A percentile compares a stretch with the other conserved stretches of the same genome.
Evolutionary conservation across 2,888 invertebrate genomes (phyloP).

Genomic region (Acleris literana): DNA sequence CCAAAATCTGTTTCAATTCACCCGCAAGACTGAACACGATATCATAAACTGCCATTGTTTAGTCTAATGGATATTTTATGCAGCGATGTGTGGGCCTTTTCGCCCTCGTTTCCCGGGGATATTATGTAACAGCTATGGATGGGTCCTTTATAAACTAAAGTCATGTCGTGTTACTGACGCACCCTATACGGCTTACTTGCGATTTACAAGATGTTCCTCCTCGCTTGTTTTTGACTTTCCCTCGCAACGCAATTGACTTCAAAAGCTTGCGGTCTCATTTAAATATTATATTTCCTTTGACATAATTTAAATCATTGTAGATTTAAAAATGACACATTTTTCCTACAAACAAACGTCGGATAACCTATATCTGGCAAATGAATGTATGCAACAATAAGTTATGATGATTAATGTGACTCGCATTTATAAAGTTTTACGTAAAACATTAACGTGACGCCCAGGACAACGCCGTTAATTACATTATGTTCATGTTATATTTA

Average conservation of each 20-base stretch:
- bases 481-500: background rate
- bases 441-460: constrained; percentile 46
- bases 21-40: constrained; percentile 43
- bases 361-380: constrained; percentile 30
- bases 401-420: constrained; percentile 60
- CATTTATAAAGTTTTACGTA: constrained; percentile 25
- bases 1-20: constrained; percentile 39
- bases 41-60: constrained; percentile 43
- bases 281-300: background rate
- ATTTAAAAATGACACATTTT: constrained; percentile 19
- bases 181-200: background rate
- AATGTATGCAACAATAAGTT: constrained; percentile 60
- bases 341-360: constrained; percentile 17
- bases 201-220: background rate
- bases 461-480: constrained; percentile 39
- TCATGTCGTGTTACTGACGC: constrained; percentile 21
- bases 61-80: constrained; percentile 52
- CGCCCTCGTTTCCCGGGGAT: constrained; percentile 44
- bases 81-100: constrained; percentile 47
- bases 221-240: too few relatives aligned
- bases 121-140: constrained; percentile 47
- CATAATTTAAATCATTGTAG: constrained; percentile 11
- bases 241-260: background rate
- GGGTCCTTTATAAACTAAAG: constrained; percentile 44
- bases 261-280: too few relatives aligned